A percentile compares a stretch with the other conserved stretches of the same genome.
Evolutionary conservation across 2,888 invertebrate genomes (phyloP).

Genomic region (Apotomis turbidana): DNA sequence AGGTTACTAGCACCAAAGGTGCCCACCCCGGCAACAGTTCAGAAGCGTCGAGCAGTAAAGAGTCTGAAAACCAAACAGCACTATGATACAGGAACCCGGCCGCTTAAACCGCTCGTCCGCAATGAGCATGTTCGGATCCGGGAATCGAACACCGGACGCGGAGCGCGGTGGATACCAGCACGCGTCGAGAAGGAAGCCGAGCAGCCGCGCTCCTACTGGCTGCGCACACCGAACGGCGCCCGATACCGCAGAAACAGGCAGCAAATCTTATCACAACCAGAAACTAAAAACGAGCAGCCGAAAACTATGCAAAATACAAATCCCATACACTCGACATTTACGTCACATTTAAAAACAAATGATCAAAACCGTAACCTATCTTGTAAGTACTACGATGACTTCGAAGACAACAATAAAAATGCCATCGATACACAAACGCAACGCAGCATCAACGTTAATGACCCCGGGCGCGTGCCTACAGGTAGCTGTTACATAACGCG

Average conservation of each 20-base stretch:
- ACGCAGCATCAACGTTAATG: neutral
- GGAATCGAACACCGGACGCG: constrained; percentile 1
- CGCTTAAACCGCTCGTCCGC: neutral
- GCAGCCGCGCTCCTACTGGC: constrained; percentile 10
- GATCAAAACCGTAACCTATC: neutral
- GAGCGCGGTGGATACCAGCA: neutral
- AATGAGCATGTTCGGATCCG: constrained; percentile 11
- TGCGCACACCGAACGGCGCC: neutral
- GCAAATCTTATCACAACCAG: neutral
- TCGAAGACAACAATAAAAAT: neutral
- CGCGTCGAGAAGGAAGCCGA: neutral
- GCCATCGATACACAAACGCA: neutral
- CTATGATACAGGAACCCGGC: neutral
- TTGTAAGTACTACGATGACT: constrained; percentile 5
- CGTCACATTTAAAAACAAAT: neutral
- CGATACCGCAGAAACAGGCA: constrained; percentile 10
- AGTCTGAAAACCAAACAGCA: neutral
- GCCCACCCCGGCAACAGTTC: neutral
- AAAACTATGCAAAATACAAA: neutral
- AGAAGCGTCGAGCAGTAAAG: neutral
- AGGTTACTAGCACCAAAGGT: constrained; percentile 4
- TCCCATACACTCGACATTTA: neutral
- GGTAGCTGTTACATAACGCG: constrained; percentile 1
- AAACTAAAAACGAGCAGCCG: neutral
- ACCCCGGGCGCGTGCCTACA: neutral